Base-by-base conservation (phyloP, 2,888 invertebrate species). In the Drosophila birchii region DNA sequence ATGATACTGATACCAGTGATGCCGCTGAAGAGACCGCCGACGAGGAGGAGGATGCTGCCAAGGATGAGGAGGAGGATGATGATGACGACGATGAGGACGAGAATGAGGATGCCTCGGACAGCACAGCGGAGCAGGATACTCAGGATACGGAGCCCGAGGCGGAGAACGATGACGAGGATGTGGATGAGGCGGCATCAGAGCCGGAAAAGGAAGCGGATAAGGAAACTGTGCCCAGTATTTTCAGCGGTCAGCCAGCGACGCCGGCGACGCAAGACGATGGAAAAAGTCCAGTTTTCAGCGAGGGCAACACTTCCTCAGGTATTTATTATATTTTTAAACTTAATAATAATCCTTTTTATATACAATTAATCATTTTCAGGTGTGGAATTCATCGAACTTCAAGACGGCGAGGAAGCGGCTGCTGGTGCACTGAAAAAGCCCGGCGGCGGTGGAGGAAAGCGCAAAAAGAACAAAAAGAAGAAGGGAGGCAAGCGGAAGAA, bases 361-460 rank as follows among this genome's bases (percentile, higher is more conserved):
- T 16, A 26, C 3, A 16, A 34, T 20, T 20, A 1, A 16, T 20
- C 11, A 8, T 32, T 43, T 43, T 14, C 11, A 62, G 64, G 78
- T 34, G 82, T 88, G 9, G 92, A 92, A 64, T 92, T 92, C 57
- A 85, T 91, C 14, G 92, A 92, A 51, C 87, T 91, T 36, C 80
- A 87, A 72, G 91, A 88, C 32, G 83, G 78, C 2, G 75, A 77
- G 3, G 78, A 71, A 43, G 41, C 54, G 23, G 80, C 69, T 0
- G 43, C 69, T 4, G 87, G 83, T 6, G 61, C 60, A 0, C 34
- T 63, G 11, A 90, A 89, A 64, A 86, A 78, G 45, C 91, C 91
- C 0, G 85, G 89, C 16, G 79, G 77, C n/a, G 78, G 77, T 12
- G 47, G 18, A 16, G 87, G 83, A 55, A 89, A 86, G 38, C 78